phyloP scores from a whole-genome alignment of 2,113 vertebrate species.

The Macquaria ambigua region DNA sequence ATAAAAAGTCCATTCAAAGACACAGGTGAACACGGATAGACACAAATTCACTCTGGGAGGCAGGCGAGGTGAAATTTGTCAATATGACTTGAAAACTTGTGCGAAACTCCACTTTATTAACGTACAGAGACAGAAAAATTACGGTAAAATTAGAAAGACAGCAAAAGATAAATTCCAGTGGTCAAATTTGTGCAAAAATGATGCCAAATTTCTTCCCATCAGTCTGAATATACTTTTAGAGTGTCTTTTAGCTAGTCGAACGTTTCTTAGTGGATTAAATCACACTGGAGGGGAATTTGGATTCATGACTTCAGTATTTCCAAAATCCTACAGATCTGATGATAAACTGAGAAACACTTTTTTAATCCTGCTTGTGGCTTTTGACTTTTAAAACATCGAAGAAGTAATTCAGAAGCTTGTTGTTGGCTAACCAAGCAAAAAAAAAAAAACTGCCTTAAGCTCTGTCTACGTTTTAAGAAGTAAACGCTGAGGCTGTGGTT shows the following conservation, averaged over 20 bases:
- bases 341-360: neutral
- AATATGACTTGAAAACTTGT: neutral
- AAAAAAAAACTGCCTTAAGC: neutral
- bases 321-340: neutral
- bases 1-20: neutral
- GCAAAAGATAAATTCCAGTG: neutral
- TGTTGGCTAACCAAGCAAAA: neutral
- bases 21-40: neutral
- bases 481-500: neutral
- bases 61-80: neutral
- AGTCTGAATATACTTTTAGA: too few species aligned
- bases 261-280: neutral
- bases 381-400: neutral
- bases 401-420: neutral
- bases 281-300: neutral
- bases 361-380: neutral
- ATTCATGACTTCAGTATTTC: neutral
- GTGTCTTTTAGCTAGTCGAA: neutral
- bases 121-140: neutral
- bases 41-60: neutral
- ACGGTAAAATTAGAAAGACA: neutral
- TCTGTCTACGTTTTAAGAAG: neutral
- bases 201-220: neutral
- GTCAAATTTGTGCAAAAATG: neutral
- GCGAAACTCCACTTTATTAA: neutral